These are phyloP conservation scores for Sminthurides aquaticus DNA, from an alignment of 2,888 invertebrate genomes.

Conservation along the genomic window DNA sequence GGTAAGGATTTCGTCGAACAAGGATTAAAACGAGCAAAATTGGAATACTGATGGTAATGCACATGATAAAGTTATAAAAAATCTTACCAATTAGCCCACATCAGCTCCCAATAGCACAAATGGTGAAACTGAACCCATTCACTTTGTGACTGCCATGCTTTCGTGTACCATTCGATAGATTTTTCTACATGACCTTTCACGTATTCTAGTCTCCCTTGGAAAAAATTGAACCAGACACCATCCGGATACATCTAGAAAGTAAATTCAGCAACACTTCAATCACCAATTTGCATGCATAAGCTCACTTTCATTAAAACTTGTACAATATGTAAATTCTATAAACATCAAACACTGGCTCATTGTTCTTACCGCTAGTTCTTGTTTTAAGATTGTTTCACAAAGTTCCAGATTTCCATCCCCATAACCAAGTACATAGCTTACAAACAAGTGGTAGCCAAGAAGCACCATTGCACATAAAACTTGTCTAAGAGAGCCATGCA, in stretches of 20 bases:
- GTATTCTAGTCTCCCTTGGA: constrained; percentile 76
- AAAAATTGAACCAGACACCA: constrained; percentile 86
- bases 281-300: background rate
- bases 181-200: constrained; percentile 67
- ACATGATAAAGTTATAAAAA: background rate
- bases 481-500: constrained; percentile 68
- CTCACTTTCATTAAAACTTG: background rate
- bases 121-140: constrained; percentile 89
- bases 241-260: constrained; percentile 59
- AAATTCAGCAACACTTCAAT: constrained; percentile 15
- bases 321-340: too few relatives aligned
- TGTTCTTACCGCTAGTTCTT: constrained; percentile 57
- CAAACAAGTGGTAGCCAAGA: constrained; percentile 76
- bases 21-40: too few relatives aligned
- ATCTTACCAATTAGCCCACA: constrained; percentile 75
- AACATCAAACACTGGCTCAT: background rate
- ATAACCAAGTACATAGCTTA: constrained; percentile 72
- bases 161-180: constrained; percentile 67
- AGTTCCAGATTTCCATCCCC: constrained; percentile 69
- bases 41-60: too few relatives aligned
- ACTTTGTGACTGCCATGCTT: constrained; percentile 71
- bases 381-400: constrained; percentile 66
- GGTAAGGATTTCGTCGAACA: too few relatives aligned
- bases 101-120: constrained; percentile 86
- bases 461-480: constrained; percentile 78